A percentile compares a stretch with the other conserved stretches of the same genome.
These are phyloP conservation scores for Vombatus ursinus DNA, from an alignment of 2,113 vertebrate species.

Conservation along the genomic window DNA sequence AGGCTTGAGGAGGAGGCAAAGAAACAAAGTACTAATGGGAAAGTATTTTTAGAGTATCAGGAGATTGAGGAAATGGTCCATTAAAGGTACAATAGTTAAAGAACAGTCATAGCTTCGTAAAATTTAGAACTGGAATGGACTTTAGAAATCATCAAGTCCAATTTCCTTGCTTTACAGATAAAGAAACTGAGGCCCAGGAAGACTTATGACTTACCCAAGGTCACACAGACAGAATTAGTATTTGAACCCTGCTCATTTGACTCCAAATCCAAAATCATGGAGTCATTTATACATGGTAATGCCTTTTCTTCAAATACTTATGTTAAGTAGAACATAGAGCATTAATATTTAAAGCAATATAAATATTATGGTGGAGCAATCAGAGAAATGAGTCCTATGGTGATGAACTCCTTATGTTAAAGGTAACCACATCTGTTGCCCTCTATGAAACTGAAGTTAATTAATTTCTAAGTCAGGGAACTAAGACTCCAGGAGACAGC, in stretches of 20 bases:
- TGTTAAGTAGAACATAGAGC: not conserved
- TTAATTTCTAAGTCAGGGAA: not conserved
- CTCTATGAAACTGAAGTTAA: conserved; percentile 7
- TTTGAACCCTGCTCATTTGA: not conserved
- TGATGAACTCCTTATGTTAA: not conserved
- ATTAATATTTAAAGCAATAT: conserved; percentile 5
- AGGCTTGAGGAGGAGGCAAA: not conserved
- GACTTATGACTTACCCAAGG: not conserved
- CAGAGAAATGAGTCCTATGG: not conserved
- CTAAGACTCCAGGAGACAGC: not conserved
- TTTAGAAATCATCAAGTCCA: not conserved
- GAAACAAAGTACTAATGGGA: not conserved
- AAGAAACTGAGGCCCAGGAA: not conserved
- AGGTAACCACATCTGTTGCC: not conserved
- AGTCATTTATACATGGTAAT: not conserved
- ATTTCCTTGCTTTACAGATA: not conserved
- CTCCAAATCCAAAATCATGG: not conserved
- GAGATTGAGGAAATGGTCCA: not conserved
- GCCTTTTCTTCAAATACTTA: conserved; percentile 12
- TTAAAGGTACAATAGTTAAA: not conserved
- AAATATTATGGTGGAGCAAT: not conserved
- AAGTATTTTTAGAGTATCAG: not conserved
- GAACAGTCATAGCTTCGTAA: not conserved
- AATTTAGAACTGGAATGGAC: not conserved
- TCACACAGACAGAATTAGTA: not conserved